phyloP scores from a whole-genome alignment of 1,140 invertebrate species.

The Aphaenogaster rudis region DNA sequence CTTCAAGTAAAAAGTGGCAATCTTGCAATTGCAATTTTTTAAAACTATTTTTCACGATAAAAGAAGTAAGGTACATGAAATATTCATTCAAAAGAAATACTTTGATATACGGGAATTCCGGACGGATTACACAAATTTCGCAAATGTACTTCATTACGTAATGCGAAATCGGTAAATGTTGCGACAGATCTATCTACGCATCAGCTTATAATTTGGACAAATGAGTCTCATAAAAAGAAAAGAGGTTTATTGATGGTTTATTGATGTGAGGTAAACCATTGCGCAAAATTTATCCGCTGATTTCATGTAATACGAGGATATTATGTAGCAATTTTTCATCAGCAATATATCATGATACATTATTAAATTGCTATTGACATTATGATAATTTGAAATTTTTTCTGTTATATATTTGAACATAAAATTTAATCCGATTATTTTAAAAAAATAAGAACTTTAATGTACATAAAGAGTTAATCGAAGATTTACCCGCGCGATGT shows the following conservation, averaged over 20 bases:
- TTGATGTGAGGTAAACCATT: not conserved
- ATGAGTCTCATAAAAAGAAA: slow-evolving; percentile 12
- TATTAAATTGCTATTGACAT: slow-evolving; percentile 14
- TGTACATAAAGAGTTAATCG: not conserved
- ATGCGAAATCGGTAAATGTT: slow-evolving; percentile 31
- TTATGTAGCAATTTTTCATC: slow-evolving; percentile 14
- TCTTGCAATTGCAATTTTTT: not conserved
- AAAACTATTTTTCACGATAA: too few relatives aligned
- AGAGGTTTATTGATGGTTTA: slow-evolving; percentile 20
- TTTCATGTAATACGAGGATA: not conserved
- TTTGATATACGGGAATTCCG: not conserved
- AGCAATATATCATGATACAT: not conserved
- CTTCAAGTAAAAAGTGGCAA: not conserved
- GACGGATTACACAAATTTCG: not conserved
- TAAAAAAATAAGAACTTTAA: not conserved
- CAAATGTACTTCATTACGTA: slow-evolving; percentile 9
- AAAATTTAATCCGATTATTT: not conserved
- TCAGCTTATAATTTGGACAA: slow-evolving; percentile 30
- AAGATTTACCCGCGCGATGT: not conserved
- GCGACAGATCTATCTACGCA: not conserved
- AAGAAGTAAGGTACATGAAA: not conserved
- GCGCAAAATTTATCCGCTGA: slow-evolving; percentile 23
- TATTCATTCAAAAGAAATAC: not conserved
- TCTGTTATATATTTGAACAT: not conserved
- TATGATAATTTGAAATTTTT: slow-evolving; percentile 13